These are phyloP conservation scores for Kryphioiulus occultus DNA, from an alignment of 2,888 invertebrate genomes.

Conservation along the genomic window DNA sequence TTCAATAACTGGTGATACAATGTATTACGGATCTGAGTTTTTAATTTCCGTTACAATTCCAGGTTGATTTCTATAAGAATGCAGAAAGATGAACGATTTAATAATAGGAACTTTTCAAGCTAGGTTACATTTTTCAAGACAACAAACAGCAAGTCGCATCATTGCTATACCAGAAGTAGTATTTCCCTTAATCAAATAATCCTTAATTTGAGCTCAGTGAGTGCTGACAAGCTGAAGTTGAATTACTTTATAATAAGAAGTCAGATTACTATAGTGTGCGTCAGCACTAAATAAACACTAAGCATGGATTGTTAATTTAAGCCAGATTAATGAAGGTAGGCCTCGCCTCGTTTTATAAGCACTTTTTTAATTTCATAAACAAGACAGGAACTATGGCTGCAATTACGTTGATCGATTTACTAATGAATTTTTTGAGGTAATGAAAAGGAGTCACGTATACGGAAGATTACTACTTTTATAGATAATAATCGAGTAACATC, in stretches of 20 bases:
- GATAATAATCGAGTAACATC: neutral
- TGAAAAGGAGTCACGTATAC: conserved; percentile 1
- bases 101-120: too few species aligned
- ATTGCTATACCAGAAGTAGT: too few species aligned
- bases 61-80: too few species aligned
- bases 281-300: neutral
- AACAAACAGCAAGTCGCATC: too few species aligned
- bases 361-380: neutral
- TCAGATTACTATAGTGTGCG: neutral
- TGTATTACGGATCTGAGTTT: too few species aligned
- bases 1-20: too few species aligned
- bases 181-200: too few species aligned
- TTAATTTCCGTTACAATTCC: too few species aligned
- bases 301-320: neutral
- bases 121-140: too few species aligned
- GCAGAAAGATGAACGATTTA: too few species aligned
- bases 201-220: neutral
- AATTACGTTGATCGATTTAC: neutral
- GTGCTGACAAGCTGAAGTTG: neutral
- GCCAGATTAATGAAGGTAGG: neutral
- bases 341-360: neutral
- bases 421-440: neutral
- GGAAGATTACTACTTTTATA: neutral
- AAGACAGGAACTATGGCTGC: neutral
- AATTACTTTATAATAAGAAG: neutral